These are phyloP conservation scores for Temnothorax longispinosus DNA, from an alignment of 1,140 invertebrate genomes.

Conservation along the genomic window DNA sequence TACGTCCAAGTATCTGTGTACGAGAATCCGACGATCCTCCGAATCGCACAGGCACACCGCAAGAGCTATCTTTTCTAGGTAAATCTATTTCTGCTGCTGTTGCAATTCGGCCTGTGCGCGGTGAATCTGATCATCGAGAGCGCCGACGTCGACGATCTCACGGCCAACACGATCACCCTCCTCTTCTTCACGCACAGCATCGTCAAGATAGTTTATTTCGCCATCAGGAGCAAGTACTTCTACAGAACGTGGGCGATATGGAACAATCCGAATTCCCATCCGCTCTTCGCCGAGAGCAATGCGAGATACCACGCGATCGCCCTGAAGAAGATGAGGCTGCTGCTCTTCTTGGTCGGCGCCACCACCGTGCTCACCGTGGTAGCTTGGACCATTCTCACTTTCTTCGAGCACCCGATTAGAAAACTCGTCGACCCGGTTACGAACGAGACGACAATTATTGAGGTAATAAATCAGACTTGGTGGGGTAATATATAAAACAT, in stretches of 20 bases:
- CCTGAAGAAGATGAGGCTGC: slow-evolving; percentile 91
- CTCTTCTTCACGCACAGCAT: slow-evolving; percentile 92
- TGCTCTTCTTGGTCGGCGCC: slow-evolving; percentile 89
- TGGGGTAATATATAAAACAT: not conserved
- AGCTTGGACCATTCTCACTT: slow-evolving; percentile 91
- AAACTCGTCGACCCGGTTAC: slow-evolving; percentile 89
- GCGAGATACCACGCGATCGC: slow-evolving; percentile 90
- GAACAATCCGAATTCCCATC: slow-evolving; percentile 93
- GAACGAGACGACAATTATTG: slow-evolving; percentile 89
- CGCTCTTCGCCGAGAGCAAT: slow-evolving; percentile 93
- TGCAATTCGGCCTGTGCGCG: slow-evolving; percentile 89
- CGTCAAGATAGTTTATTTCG: slow-evolving; percentile 91
- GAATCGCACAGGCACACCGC: not conserved
- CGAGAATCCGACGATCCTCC: not conserved
- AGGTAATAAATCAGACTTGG: slow-evolving; percentile 78
- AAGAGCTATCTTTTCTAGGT: slow-evolving; percentile 75
- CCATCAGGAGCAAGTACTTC: slow-evolving; percentile 90
- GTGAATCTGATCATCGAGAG: slow-evolving; percentile 90
- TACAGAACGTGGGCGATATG: slow-evolving; percentile 92
- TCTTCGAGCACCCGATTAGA: slow-evolving; percentile 91
- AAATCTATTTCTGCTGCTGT: slow-evolving; percentile 88
- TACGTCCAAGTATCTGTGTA: not conserved
- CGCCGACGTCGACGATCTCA: slow-evolving; percentile 92
- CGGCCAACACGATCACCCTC: slow-evolving; percentile 92
- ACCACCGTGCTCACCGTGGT: slow-evolving; percentile 88